Conservation (phyloP, 2,113 vertebrate species). For the Nasalis larvatus region DNA sequence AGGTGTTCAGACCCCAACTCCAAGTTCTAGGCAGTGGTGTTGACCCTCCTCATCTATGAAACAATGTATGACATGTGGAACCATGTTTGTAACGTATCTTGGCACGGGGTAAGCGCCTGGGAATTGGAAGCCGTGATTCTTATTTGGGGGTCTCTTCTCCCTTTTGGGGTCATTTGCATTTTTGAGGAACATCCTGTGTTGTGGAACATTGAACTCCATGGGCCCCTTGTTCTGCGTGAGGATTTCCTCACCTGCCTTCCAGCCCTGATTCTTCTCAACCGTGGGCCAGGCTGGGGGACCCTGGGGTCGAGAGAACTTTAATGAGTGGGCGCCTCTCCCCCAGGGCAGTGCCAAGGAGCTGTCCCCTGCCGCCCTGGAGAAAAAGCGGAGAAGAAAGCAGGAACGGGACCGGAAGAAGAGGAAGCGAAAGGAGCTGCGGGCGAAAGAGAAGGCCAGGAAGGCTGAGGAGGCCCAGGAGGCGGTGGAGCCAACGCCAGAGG, state of each 20-base stretch:
- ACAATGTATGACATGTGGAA: accelerated
- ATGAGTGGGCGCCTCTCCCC: accelerated
- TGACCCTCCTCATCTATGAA: accelerated
- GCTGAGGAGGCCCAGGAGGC: neutral
- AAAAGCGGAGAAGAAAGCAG: conserved; percentile 90
- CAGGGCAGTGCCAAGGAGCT: conserved; percentile 86
- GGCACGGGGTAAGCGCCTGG: accelerated
- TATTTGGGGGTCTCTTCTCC: accelerated
- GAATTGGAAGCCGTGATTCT: accelerated
- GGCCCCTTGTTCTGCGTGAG: accelerated
- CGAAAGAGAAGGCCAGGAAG: conserved; percentile 87
- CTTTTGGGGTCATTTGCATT: accelerated
- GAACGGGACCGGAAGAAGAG: conserved; percentile 95
- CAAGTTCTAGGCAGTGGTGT: neutral
- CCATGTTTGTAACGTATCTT: accelerated
- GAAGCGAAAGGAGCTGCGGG: conserved; percentile 89
- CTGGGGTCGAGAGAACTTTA: accelerated
- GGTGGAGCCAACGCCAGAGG: neutral
- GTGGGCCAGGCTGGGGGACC: accelerated
- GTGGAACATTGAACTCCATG: accelerated
- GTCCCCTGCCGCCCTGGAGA: conserved; percentile 86
- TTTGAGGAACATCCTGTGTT: accelerated
- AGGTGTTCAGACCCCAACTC: accelerated
- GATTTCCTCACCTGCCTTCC: accelerated
- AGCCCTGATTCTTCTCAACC: neutral